phyloP scores from a whole-genome alignment of 2,888 invertebrate genomes.

The Pecten maximus region DNA sequence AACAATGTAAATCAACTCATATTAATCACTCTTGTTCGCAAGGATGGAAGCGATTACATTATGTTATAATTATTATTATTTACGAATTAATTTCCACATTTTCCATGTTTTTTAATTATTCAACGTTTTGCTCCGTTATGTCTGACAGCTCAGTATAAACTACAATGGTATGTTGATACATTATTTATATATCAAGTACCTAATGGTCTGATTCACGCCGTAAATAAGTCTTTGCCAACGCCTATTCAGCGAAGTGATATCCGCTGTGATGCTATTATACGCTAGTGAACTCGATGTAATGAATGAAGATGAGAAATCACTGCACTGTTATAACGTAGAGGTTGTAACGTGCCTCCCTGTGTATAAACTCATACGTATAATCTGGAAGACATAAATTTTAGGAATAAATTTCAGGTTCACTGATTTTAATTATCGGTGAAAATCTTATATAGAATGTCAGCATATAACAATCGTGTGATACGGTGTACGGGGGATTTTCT shows the following conservation, averaged over 20 bases:
- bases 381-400: not conserved
- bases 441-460: constrained; percentile 2
- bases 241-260: not conserved
- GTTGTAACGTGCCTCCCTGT: not conserved
- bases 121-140: not conserved
- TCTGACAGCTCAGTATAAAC: not conserved
- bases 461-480: not conserved
- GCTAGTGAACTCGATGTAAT: not conserved
- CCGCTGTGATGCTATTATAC: not conserved
- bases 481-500: not conserved
- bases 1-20: no score
- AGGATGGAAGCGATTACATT: no score
- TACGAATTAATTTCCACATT: not conserved
- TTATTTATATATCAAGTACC: constrained; percentile 15
- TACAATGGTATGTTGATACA: not conserved
- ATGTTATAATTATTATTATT: no score
- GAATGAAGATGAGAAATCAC: not conserved
- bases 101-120: not conserved
- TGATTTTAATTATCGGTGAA: not conserved
- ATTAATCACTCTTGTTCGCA: no score
- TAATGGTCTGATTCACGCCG: not conserved
- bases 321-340: not conserved
- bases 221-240: not conserved
- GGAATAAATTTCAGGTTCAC: not conserved
- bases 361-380: not conserved